phyloP scores from a whole-genome alignment of 2,113 vertebrate species.

The Eretmochelys imbricata region DNA sequence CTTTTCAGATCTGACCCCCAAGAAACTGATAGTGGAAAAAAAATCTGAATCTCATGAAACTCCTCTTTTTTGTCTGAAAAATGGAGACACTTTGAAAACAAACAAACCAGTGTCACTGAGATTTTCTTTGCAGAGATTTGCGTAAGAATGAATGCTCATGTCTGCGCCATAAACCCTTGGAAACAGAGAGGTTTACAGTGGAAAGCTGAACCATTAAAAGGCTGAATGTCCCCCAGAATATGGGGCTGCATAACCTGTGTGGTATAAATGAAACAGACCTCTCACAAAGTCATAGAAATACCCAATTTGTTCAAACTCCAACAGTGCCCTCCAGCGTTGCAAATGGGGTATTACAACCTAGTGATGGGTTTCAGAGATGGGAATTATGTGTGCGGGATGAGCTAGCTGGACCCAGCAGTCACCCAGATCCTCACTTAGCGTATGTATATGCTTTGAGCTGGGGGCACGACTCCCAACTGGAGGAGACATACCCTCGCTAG shows the following conservation, averaged over 20 bases:
- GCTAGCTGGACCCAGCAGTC: background rate
- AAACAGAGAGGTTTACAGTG: background rate
- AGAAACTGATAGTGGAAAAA: background rate
- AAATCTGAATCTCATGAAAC: background rate
- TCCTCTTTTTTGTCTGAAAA: background rate
- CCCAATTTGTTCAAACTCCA: conserved; percentile 44
- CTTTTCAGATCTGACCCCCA: background rate
- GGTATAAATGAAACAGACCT: accelerated
- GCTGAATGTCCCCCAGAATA: background rate
- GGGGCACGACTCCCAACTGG: background rate
- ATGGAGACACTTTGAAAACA: background rate
- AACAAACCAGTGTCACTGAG: background rate
- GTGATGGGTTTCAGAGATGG: background rate
- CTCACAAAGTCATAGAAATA: background rate
- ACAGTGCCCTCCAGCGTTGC: conserved; percentile 70
- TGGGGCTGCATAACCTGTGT: background rate
- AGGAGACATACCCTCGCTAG: background rate
- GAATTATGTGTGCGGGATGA: background rate
- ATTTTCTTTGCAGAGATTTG: background rate
- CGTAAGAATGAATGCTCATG: accelerated
- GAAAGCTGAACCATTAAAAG: background rate
- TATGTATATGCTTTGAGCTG: background rate
- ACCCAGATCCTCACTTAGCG: background rate
- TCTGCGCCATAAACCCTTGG: background rate
- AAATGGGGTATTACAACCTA: background rate